Base-by-base conservation (phyloP, 1,140 invertebrate species). In the Stegodyphus dumicola region DNA sequence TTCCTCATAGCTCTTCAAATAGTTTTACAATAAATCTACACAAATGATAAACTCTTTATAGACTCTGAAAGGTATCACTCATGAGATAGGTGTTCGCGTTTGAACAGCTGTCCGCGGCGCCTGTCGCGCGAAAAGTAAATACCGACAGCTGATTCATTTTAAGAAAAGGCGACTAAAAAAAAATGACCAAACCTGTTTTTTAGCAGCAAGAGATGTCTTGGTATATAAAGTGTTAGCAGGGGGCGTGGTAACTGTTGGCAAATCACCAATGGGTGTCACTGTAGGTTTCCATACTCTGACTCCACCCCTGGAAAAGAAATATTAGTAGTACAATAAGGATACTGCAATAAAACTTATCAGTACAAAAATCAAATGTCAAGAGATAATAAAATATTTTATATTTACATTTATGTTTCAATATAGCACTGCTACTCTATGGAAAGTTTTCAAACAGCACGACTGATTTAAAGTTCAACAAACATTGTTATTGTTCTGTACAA, bases 191-290 rank as follows among this genome's bases (percentile, higher is more conserved):
- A 90, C 94, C 87, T 94, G 93, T 87, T 93, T 93, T 87, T 93
- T 94, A 67, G 94, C 93, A 88, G 95, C 95, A 81, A 98, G 92
- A 64, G 96, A 97, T 78, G 96, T 97, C 91, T 95, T 96, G 89
- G 96, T 97, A 87, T 96, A 94, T 33, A 95, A 93, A 76, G 93
- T 91, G 60, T 89, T 73, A 9, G 90, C 88, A 17, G 94, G 92
- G 65, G 92, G 77, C n/a, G 86, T 79, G 56, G 77, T 77, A 0
- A 66, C 48, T 93, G 93, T 76, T 93, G 83, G 95, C 89, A 86
- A 48, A 33, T 87, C 77, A 60, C 88, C 88, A n/a, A 89, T 81
- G n/a, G 88, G 86, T 75, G 88, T 88, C 5, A 89, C 88, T 10
- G 67, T 80, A 18, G 88, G 88, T 60, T 78, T 87, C 88, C 88